Evolutionary conservation across 53 echinoderm and acorn worm species (phyloP).

Genomic region (Hippasteria phrygiana): DNA sequence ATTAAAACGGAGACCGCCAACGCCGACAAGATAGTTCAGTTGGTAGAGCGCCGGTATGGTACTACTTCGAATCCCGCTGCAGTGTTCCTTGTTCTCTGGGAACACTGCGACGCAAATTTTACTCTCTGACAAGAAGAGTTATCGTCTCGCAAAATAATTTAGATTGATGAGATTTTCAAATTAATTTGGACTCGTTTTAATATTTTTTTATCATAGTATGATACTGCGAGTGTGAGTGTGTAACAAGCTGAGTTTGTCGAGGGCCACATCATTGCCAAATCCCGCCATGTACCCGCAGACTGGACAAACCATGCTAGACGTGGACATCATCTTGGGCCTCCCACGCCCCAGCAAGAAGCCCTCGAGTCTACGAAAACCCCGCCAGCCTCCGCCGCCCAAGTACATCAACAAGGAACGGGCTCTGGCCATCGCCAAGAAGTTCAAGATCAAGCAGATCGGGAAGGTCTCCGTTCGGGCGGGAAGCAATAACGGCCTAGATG

Average conservation of each 20-base stretch:
- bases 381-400: constrained; percentile 67
- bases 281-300: neutral
- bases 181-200: too few species aligned
- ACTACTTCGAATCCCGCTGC: too few species aligned
- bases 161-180: too few species aligned
- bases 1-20: too few species aligned
- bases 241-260: neutral
- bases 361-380: constrained; percentile 71
- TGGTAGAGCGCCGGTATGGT: too few species aligned
- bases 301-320: constrained; percentile 11
- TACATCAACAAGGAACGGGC: constrained; percentile 92
- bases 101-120: too few species aligned
- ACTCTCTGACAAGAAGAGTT: too few species aligned
- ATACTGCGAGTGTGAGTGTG: too few species aligned
- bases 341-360: constrained; percentile 81
- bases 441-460: constrained; percentile 82
- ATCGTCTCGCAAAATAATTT: too few species aligned
- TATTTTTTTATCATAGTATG: too few species aligned
- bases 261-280: neutral
- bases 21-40: too few species aligned
- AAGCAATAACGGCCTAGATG: constrained; percentile 35
- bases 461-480: constrained; percentile 81
- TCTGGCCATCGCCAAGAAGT: constrained; percentile 85
- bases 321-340: constrained; percentile 67
- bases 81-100: too few species aligned